Evolutionary conservation across 2,797 vertebrate genomes (phyloP).

Genomic region (Crocodylus rhombifer): DNA sequence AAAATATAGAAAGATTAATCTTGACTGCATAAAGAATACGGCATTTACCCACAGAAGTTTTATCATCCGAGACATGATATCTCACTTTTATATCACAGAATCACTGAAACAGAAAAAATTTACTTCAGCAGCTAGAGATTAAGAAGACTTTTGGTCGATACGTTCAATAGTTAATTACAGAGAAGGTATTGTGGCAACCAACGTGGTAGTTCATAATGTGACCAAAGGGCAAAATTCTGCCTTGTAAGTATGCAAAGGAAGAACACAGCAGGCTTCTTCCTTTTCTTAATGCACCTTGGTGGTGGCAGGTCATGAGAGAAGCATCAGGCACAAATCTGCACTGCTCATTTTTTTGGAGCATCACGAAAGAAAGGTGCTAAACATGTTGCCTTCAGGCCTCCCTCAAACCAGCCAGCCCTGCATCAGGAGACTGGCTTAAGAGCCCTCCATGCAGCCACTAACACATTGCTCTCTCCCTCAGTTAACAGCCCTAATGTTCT

Average conservation of each 20-base stretch:
- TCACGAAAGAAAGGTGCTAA: background rate
- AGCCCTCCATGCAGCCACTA: background rate
- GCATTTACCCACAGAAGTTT: background rate
- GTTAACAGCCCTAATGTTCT: background rate
- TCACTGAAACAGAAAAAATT: background rate
- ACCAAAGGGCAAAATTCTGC: constrained; percentile 18
- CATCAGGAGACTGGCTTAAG: rapidly evolving
- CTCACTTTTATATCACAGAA: background rate
- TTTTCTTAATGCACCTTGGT: background rate
- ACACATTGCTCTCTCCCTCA: background rate
- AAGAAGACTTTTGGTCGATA: background rate
- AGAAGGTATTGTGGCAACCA: background rate
- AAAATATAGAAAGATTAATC: background rate
- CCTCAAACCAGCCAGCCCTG: background rate
- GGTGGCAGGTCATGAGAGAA: rapidly evolving
- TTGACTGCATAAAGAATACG: background rate
- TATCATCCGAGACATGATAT: background rate
- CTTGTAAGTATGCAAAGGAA: background rate
- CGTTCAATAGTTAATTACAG: background rate
- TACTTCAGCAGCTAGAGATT: background rate
- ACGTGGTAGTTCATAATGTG: background rate
- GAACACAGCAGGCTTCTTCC: rapidly evolving
- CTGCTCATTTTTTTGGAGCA: background rate
- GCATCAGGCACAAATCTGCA: background rate
- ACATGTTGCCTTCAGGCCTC: rapidly evolving